Evolutionary conservation across 1,140 invertebrate genomes (phyloP).

Genomic region (Latrodectus geometricus): DNA sequence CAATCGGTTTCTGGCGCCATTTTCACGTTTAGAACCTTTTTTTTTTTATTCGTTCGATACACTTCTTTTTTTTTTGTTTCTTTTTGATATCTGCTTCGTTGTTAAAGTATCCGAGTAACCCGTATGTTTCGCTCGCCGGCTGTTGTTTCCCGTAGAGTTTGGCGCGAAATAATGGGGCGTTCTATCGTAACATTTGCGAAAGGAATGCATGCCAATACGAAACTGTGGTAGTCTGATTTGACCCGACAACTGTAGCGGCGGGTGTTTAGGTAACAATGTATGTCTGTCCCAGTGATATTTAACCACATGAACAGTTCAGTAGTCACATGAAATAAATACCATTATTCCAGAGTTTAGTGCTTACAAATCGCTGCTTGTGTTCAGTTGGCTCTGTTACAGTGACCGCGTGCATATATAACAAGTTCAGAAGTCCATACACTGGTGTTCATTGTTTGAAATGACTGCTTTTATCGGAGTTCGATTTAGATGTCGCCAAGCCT

Average conservation of each 20-base stretch:
- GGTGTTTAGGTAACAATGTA: not conserved
- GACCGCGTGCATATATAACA: too few relatives aligned
- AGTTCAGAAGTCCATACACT: too few relatives aligned
- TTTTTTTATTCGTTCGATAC: slow-evolving; percentile 1
- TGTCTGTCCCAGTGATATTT: too few relatives aligned
- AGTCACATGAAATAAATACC: too few relatives aligned
- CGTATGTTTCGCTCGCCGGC: slow-evolving; percentile 4
- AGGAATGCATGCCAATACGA: not conserved
- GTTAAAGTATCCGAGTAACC: slow-evolving; percentile 38
- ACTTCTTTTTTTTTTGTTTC: too few relatives aligned
- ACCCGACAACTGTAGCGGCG: not conserved
- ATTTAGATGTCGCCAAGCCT: too few relatives aligned
- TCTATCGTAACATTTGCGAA: not conserved
- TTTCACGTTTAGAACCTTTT: not conserved
- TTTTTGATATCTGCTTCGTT: not conserved
- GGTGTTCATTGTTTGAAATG: too few relatives aligned
- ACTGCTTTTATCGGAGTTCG: too few relatives aligned
- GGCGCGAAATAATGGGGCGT: not conserved
- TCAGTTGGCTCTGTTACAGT: too few relatives aligned
- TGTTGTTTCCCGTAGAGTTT: not conserved
- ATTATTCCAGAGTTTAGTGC: too few relatives aligned
- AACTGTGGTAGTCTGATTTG: not conserved
- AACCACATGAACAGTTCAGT: too few relatives aligned
- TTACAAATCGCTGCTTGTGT: too few relatives aligned
- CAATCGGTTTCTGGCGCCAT: slow-evolving; percentile 25